These are phyloP conservation scores for Pseudotriccus pelzelni DNA, from an alignment of 2,797 vertebrate genomes.

Conservation along the genomic window DNA sequence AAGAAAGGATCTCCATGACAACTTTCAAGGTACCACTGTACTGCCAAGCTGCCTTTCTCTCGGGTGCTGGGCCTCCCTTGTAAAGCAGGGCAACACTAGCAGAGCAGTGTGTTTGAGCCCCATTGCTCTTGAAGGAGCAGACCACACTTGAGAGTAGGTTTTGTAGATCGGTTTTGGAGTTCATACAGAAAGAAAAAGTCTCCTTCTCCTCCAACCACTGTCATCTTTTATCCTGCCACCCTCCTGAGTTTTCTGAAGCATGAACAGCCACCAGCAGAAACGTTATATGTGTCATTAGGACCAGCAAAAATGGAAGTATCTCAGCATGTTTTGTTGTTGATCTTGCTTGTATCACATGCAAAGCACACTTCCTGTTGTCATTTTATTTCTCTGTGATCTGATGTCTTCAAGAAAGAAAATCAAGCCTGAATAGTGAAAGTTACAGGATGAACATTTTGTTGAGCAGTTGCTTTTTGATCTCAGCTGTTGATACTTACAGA, in stretches of 20 bases:
- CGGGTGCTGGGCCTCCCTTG: not conserved
- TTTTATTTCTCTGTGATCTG: not conserved
- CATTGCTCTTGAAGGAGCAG: not conserved
- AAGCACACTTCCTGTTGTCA: not conserved
- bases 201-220: too few species aligned
- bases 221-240: not conserved
- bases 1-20: not conserved
- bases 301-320: not conserved
- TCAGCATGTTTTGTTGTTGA: not conserved
- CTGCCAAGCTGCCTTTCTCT: not conserved
- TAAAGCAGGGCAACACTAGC: not conserved
- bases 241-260: not conserved
- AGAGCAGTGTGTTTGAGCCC: not conserved
- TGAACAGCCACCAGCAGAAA: not conserved
- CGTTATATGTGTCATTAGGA: slow-evolving; percentile 1
- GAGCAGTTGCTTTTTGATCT: slow-evolving; percentile 17
- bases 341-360: slow-evolving; percentile 17
- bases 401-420: slow-evolving; percentile 15
- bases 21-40: rapidly evolving
- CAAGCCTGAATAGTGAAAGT: not conserved
- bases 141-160: not conserved
- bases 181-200: not conserved
- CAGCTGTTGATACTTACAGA: not conserved
- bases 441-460: not conserved
- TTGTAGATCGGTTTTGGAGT: not conserved